Evolutionary conservation across 2,113 vertebrate genomes (phyloP), one percentile per base, ranked within the genome.

Genomic region (Phylloscopus trochilus): DNA sequence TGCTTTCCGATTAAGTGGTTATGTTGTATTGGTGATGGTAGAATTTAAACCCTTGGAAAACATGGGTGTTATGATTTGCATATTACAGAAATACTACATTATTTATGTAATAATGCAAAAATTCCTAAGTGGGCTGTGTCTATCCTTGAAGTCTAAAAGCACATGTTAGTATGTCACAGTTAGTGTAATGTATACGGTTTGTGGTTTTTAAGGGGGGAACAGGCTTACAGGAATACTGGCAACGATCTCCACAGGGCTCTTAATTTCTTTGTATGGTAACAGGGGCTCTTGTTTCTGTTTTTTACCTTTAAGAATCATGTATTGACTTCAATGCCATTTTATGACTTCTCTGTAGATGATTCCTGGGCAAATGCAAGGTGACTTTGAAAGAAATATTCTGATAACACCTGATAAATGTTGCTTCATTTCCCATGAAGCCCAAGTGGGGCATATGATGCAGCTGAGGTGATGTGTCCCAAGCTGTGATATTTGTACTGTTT

Each of bases 391-490:
- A 49, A 66, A 26, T 5, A 4, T 33, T 68, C 24, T 22, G 13
- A 11, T 73, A 37, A 69, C 26, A 46, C 8, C 24, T 86, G 13
- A 41, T 41, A 41, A 41, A 41, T 87, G 49, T 41, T 73, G 43
- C 44, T 84, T 60, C 5, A 17, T 67, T 84, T 87, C 52, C 63
- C 18, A 0, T 53, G n/a, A 27, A 70, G 43, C 43, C 41, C 5
- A 56, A 35, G 41, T 17, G 28, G 8, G 12, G 7, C 4, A 3
- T 39, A 6, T 18, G 27, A 1, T 12, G 41, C 37, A 31, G 6
- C 43, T 49, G 39, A 70, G n/a, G 28, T 31, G 56, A 7, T 58
- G 7, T 0, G 2, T 89, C 68, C 63, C 0, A 0, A 59, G n/a
- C 51, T 58, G 51, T 49, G 46, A 12, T 52, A 49, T 31, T 62